Conservation (phyloP, 2,797 vertebrate genomes). For the Leucoraja ocellata region DNA sequence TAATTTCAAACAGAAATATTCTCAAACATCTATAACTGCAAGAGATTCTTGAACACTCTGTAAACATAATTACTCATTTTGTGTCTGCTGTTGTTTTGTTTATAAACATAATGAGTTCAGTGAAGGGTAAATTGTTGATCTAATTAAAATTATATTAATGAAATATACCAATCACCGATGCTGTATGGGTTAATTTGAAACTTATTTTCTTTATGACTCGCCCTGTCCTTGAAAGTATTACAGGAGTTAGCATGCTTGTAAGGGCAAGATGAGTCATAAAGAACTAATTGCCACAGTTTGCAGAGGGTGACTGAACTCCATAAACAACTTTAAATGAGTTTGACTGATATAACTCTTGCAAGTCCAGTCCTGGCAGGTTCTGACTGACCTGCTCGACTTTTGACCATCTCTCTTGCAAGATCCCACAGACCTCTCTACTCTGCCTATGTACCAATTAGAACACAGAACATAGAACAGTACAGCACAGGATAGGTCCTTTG, state of each 20-base stretch:
- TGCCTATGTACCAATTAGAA: no score
- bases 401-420: no score
- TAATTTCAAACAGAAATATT: neutral
- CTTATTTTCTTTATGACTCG: neutral
- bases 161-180: neutral
- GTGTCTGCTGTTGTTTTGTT: conserved; percentile 16
- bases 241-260: neutral
- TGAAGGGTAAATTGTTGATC: neutral
- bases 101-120: neutral
- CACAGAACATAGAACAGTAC: no score
- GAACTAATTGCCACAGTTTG: no score
- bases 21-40: neutral
- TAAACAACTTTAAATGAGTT: no score
- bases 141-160: conserved; percentile 24
- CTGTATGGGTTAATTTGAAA: neutral
- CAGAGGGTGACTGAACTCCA: no score
- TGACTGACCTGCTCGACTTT: no score
- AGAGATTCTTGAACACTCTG: neutral
- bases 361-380: no score
- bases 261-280: no score
- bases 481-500: no score
- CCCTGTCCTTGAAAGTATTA: neutral
- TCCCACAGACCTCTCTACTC: no score
- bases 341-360: no score
- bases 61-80: neutral